phyloP scores from a whole-genome alignment of 2,888 invertebrate genomes.

The Caenorhabditis doughertyi region DNA sequence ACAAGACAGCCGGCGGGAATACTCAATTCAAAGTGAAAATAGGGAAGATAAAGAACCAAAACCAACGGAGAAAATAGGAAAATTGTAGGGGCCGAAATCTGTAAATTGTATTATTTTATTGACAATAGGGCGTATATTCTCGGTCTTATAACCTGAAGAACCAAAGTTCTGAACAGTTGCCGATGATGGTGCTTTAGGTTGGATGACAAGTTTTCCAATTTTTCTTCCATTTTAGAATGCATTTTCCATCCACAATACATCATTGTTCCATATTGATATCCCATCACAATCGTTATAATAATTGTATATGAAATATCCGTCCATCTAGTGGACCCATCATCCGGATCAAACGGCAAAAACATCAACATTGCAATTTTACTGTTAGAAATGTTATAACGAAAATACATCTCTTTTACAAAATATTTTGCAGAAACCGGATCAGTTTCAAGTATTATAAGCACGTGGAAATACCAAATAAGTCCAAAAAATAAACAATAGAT shows the following conservation, averaged over 20 bases:
- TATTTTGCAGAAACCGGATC: background rate
- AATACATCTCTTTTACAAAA: background rate
- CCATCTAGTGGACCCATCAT: background rate
- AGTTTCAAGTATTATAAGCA: background rate
- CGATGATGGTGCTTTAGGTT: too few species aligned
- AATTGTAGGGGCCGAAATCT: slow-evolving; percentile 23
- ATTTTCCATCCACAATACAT: background rate
- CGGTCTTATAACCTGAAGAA: slow-evolving; percentile 1
- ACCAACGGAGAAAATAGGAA: slow-evolving; percentile 41
- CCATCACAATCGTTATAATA: background rate
- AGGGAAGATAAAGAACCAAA: slow-evolving; percentile 40
- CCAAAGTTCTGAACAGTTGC: background rate
- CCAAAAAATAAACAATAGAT: slow-evolving; percentile 6
- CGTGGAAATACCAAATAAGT: background rate
- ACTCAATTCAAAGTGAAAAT: slow-evolving; percentile 15
- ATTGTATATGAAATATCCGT: background rate
- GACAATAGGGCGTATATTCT: background rate
- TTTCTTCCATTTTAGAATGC: background rate
- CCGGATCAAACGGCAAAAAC: background rate
- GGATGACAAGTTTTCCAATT: background rate
- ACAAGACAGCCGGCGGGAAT: slow-evolving; percentile 21
- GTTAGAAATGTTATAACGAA: background rate
- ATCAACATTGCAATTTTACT: background rate
- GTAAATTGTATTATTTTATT: background rate
- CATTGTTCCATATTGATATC: background rate